Conservation (phyloP, 1,140 invertebrate genomes). For the Cepaea nemoralis region DNA sequence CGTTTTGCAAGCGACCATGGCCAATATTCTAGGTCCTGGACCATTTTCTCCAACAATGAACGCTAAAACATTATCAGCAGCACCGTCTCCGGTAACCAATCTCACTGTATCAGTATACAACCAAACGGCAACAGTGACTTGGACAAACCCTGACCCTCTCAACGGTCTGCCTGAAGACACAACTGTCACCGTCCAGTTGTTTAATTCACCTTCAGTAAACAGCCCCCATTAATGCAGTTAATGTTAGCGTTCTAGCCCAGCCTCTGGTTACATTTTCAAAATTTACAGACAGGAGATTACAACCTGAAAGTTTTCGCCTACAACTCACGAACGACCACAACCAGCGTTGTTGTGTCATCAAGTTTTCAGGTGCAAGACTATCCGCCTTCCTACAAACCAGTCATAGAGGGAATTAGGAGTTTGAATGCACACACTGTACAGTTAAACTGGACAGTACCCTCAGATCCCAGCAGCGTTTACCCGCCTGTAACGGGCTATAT, state of each 20-base stretch:
- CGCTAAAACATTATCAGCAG: neutral
- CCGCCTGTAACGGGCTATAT: constrained; percentile 14
- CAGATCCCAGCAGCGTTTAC: neutral
- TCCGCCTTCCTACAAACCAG: neutral
- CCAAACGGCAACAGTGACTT: neutral
- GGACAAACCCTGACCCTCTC: constrained; percentile 11
- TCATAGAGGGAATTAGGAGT: neutral
- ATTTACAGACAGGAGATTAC: neutral
- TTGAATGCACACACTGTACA: neutral
- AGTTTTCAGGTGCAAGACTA: constrained; percentile 1
- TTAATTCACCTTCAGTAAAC: neutral
- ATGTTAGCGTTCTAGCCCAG: neutral
- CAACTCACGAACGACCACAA: constrained; percentile 6
- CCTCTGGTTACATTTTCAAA: neutral
- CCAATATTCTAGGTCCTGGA: constrained; percentile 1
- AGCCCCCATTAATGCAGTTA: neutral
- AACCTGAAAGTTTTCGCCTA: neutral
- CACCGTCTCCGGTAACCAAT: constrained; percentile 12
- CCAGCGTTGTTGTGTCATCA: neutral
- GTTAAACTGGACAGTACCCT: constrained; percentile 11
- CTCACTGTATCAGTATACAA: constrained; percentile 1
- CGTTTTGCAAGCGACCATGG: neutral
- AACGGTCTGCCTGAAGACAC: constrained; percentile 12
- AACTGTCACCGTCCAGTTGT: neutral
- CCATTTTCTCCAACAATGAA: neutral